Percentiles rank a stretch among this genome's conserved stretches.
These are phyloP conservation scores for Micrastur ruficollis DNA, from an alignment of 2,797 vertebrate species.

Conservation along the genomic window DNA sequence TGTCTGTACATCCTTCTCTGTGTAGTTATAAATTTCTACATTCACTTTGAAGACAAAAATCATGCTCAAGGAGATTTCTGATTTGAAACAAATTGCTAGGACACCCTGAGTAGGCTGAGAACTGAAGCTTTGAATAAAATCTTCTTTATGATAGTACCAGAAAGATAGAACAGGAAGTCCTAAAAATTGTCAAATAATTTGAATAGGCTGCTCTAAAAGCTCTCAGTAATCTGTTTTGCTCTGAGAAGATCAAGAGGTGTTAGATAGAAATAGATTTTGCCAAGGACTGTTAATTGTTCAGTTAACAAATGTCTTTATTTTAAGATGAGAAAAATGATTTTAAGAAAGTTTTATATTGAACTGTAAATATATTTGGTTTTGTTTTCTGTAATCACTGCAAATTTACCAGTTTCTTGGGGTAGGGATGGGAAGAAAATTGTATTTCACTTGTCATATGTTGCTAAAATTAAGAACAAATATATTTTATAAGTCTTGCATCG, in stretches of 20 bases:
- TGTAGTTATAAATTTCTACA: accelerated
- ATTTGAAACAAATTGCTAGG: background rate
- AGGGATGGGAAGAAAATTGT: background rate
- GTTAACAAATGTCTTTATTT: background rate
- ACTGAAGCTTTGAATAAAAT: background rate
- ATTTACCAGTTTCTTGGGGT: background rate
- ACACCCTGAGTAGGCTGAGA: background rate
- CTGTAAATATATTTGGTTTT: background rate
- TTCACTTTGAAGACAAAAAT: background rate
- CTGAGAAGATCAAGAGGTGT: background rate
- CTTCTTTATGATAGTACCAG: background rate
- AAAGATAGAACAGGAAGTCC: background rate
- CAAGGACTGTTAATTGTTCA: background rate
- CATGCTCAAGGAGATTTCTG: background rate
- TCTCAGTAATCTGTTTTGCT: background rate
- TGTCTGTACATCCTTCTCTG: background rate
- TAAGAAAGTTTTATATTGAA: background rate
- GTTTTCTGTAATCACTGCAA: background rate
- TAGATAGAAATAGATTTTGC: background rate
- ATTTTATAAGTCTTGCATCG: background rate
- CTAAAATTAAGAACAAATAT: background rate
- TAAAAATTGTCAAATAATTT: background rate
- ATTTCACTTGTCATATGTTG: background rate
- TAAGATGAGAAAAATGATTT: background rate
- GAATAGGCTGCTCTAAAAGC: background rate